Evolutionary conservation across 2,113 vertebrate species (phyloP), one percentile per base, ranked within the genome.

Genomic region (Carollia perspicillata): DNA sequence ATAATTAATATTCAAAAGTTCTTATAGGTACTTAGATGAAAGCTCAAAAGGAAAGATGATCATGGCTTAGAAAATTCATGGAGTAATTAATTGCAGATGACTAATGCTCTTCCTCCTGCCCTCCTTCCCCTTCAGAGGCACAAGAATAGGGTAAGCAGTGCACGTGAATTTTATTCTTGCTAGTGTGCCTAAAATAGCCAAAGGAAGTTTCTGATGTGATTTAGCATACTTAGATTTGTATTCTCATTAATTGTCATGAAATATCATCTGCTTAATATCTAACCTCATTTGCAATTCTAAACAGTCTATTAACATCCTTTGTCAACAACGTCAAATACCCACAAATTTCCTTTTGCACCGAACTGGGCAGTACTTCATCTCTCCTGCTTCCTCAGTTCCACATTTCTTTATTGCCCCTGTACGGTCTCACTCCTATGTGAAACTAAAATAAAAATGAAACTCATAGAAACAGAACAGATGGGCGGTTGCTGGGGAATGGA

Each of bases 1-100:
- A 88, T 97, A 97, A 98, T 97, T 98, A 98, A 98, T 89, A 95
- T 85, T 95, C 60, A 72, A 65, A 96, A 92, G 88, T 97, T 97
- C 87, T 97, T 94, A 92, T 85, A 95, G 96, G 93, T 95, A 18
- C 95, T 96, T 84, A 92, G 92, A 94, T 84, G 79, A 96, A 96
- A 95, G 89, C 95, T 97, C 93, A n/a, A 51, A 96, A 97, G 89
- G 89, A 89, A 81, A 92, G 79, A 72, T 77, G 87, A 95, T 95
- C 75, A 35, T 35, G 35, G 84, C 86, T 93, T 78, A 44, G 87
- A 95, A 94, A 93, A 84, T 74, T 84, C 72, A 77, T 53, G 69
- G 87, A 95, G 95, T 96, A 93, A 97, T 97, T 96, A 97, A 96
- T 77, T 95, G 84, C 75, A 66, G 89, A 78, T 94, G 95, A 96